Conservation (phyloP, 2,113 vertebrate genomes). For the Nerophis lumbriciformis region DNA sequence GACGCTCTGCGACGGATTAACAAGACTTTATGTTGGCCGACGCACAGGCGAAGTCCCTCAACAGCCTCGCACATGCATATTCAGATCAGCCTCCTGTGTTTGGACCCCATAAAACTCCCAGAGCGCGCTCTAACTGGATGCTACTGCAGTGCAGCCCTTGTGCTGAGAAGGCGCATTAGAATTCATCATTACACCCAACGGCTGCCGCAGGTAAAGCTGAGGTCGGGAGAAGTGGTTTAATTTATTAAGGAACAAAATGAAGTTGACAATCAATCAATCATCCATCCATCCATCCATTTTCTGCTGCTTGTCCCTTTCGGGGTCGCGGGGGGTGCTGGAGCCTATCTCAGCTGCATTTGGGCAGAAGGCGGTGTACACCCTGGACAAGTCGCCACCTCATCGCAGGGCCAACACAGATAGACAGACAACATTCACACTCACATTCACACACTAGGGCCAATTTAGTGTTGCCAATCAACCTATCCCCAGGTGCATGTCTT, state of each 20-base stretch:
- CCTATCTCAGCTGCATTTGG: too few species aligned
- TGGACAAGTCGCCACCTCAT: too few species aligned
- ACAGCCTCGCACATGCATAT: constrained; percentile 27
- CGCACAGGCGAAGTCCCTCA: constrained; percentile 3
- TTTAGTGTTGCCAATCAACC: too few species aligned
- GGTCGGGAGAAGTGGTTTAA: constrained; percentile 12
- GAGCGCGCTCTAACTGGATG: constrained; percentile 18
- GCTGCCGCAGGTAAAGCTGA: constrained; percentile 10
- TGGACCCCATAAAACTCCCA: constrained; percentile 31
- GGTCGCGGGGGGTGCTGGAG: too few species aligned
- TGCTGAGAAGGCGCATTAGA: constrained; percentile 14
- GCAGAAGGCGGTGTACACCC: too few species aligned
- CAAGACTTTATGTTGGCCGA: constrained; percentile 3
- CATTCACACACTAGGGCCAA: too few species aligned
- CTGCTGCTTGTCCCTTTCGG: too few species aligned
- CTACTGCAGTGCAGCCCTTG: background rate
- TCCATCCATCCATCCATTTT: too few species aligned
- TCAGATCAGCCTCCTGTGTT: constrained; percentile 25
- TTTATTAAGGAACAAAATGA: constrained; percentile 23
- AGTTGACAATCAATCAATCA: background rate
- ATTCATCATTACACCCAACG: constrained; percentile 1
- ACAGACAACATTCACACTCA: too few species aligned
- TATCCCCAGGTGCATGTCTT: too few species aligned
- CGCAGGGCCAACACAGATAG: too few species aligned
- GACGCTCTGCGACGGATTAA: constrained; percentile 27